Evolutionary conservation across 2,888 invertebrate genomes (phyloP).

Genomic region (Machimus rusticus): DNA sequence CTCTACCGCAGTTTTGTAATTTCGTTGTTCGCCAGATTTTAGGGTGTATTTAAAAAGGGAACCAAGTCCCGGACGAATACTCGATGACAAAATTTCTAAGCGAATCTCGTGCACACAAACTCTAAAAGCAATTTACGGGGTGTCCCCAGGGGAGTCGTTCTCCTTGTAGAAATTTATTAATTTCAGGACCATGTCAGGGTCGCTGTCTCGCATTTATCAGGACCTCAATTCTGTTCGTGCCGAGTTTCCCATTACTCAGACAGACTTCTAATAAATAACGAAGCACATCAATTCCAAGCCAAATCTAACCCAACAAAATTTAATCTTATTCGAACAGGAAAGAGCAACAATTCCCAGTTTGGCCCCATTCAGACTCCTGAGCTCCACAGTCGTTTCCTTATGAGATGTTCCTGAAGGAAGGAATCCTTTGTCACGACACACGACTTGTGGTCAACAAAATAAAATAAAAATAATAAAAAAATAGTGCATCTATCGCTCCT

Average conservation of each 20-base stretch:
- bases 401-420: neutral
- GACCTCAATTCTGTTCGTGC: neutral
- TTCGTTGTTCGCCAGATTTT: neutral
- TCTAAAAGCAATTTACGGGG: neutral
- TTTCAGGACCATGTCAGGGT: neutral
- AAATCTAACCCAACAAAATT: constrained; percentile 12
- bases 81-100: neutral
- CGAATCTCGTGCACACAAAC: neutral
- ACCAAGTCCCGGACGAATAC: neutral
- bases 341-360: constrained; percentile 12
- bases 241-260: neutral
- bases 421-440: constrained; percentile 4
- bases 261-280: neutral
- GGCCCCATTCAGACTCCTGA: neutral
- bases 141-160: neutral
- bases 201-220: neutral
- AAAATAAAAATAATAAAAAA: neutral
- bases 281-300: neutral
- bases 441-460: neutral
- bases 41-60: neutral
- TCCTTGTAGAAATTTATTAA: neutral
- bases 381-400: neutral
- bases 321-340: neutral
- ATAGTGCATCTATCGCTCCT: neutral
- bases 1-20: neutral